phyloP scores from a whole-genome alignment of 2,113 vertebrate species.

The Phalacrocorax pelagicus region DNA sequence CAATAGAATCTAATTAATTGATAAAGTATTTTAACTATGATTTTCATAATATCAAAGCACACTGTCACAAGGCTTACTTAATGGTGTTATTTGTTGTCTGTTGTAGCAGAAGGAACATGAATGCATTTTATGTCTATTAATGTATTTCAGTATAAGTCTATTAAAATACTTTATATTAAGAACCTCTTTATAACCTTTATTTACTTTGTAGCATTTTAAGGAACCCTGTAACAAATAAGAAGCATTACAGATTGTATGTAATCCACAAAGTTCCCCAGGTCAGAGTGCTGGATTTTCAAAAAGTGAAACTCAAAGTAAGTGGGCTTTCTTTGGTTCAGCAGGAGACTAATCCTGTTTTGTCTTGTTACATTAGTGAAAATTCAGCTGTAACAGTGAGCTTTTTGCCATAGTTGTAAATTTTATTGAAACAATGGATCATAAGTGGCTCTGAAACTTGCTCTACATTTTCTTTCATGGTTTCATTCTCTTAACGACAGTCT shows the following conservation, averaged over 20 bases:
- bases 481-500: background rate
- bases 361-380: background rate
- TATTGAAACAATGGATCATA: background rate
- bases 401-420: background rate
- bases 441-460: background rate
- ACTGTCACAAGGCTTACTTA: background rate
- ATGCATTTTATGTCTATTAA: background rate
- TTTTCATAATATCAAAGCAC: background rate
- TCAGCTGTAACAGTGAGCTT: background rate
- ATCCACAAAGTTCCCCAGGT: constrained; percentile 95
- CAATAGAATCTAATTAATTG: background rate
- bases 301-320: constrained; percentile 95
- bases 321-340: background rate
- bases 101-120: background rate
- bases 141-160: background rate
- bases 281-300: constrained; percentile 96
- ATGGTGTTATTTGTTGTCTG: background rate
- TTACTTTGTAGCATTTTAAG: constrained; percentile 84
- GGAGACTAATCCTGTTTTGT: background rate
- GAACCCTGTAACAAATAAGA: constrained; percentile 98
- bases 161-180: background rate
- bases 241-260: constrained; percentile 96
- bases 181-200: background rate
- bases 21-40: background rate
- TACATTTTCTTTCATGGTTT: background rate